Base-by-base conservation (phyloP, 2,888 invertebrate genomes). In the Pycnomerus fuliginosus region DNA sequence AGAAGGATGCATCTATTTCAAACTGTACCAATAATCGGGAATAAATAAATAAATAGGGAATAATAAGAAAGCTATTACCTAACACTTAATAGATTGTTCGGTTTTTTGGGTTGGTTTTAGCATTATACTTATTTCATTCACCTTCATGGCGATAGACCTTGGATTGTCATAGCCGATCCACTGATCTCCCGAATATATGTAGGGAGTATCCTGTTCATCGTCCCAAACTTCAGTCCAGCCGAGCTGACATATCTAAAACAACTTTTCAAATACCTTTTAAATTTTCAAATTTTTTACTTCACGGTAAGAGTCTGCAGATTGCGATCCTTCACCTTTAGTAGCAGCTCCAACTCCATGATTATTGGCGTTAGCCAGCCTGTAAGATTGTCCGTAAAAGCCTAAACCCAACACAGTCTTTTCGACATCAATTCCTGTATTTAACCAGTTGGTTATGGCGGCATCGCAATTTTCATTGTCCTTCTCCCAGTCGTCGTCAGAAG, bases 91-190 rank as follows among this genome's bases (percentile, higher is more conserved):
- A n/a, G n/a, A n/a, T n/a, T n/a, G n/a, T n/a, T n/a, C n/a, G n/a
- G n/a, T n/a, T n/a, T n/a, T n/a, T n/a, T n/a, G n/a, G n/a, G n/a
- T n/a, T n/a, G n/a, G n/a, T n/a, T n/a, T n/a, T n/a, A n/a, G n/a
- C n/a, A n/a, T n/a, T n/a, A n/a, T n/a, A n/a, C n/a, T n/a, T n/a
- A n/a, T n/a, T n/a, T n/a, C n/a, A n/a, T 37, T 51, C 55, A 75
- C 74, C 71, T 83, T 83, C 1, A 66, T 50, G 3, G 57, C 58
- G 3, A 82, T 64, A 7, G 85, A 85, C 32, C 70, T 62, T 11
- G 66, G 61, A 54, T 83, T 72, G 46, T 88, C 87, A 55, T 78
- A 88, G 0, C 84, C 80, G 10, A 87, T 72, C 87, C 87, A 87
- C 58, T 83, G 75, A n/a, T 71, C 70, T 2, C 72, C 77, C 16